Percentiles rank a stretch among this genome's conserved stretches.
Evolutionary conservation across 2,113 vertebrate genomes (phyloP).

Genomic region (Arvicanthis niloticus): DNA sequence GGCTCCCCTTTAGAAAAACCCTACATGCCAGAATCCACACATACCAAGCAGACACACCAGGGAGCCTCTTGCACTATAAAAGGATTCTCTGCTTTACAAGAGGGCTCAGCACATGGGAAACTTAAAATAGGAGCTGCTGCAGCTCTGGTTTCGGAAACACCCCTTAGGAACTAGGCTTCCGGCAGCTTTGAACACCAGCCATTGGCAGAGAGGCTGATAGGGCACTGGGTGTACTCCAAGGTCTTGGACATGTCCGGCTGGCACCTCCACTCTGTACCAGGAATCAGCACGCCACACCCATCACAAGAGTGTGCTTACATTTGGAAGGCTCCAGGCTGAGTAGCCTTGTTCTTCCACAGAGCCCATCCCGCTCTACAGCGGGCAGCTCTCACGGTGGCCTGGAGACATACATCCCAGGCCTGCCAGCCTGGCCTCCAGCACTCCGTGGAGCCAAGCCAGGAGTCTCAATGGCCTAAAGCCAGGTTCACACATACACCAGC

Average conservation of each 20-base stretch:
- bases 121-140: slow-evolving; percentile 79
- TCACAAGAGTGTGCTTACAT: neutral
- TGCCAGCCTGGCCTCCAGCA: neutral
- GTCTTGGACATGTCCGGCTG: neutral
- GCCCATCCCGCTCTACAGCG: neutral
- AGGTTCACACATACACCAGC: neutral
- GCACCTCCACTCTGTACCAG: neutral
- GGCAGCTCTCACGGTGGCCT: neutral
- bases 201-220: neutral
- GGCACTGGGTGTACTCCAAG: neutral
- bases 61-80: slow-evolving; percentile 73
- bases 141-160: slow-evolving; percentile 57
- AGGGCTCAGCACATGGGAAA: slow-evolving; percentile 68
- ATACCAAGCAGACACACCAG: slow-evolving; percentile 71
- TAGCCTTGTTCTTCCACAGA: neutral
- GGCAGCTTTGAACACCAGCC: neutral
- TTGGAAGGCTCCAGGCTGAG: neutral
- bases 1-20: slow-evolving; percentile 70
- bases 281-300: neutral
- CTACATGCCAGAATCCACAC: slow-evolving; percentile 70
- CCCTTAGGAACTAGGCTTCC: neutral
- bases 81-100: slow-evolving; percentile 73
- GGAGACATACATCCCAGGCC: neutral
- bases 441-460: neutral
- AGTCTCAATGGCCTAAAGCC: neutral